Evolutionary conservation across 2,113 vertebrate genomes (phyloP), one percentile per base, ranked within the genome.

Genomic region (Rhynchomys soricoides): DNA sequence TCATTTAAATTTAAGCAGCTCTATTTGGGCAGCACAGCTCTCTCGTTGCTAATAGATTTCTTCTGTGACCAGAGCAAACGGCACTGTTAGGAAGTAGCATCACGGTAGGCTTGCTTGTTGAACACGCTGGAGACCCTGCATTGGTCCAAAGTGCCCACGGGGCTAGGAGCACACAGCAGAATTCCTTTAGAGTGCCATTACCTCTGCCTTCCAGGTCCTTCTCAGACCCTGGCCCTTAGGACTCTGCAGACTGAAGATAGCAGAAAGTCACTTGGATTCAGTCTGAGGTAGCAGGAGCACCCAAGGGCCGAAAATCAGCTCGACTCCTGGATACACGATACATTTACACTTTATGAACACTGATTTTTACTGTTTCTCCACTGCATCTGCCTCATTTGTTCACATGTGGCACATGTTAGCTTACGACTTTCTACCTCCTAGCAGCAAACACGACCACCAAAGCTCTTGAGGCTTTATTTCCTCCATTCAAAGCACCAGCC

Each of bases 331-430:
- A 55, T 22, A 59, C 94, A 90, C 4, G 21, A 26, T 59, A 59
- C 26, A 81, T 40, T 26, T 40, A 40, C 21, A 3, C 37, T 26
- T 40, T 26, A 59, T 59, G 22, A 26, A 26, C 22, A 59, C 79
- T 11, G 68, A 70, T 48, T 73, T 45, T 48, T 87, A 19, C 83
- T 68, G 19, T 22, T 74, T 62, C 57, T 73, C 57, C 95, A 64
- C 71, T 62, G 73, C 48, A 68, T 66, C 68, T 62, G 52, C 62
- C 73, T 93, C 87, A 79, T 78, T 90, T 91, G 50, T 77, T 89
- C 88, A 91, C 57, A 75, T 19, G 43, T 11, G 77, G 81, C n/a
- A 82, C 92, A n/a, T n/a, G n/a, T 3, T 24, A 37, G 40, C 50
- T 95, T 52, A 81, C 43, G 71, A 40, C 37, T 92, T 74, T 95